A percentile compares a stretch with the other conserved stretches of the same genome.
Evolutionary conservation across 2,888 invertebrate genomes (phyloP).

Genomic region (Neoitamus cyanurus): DNA sequence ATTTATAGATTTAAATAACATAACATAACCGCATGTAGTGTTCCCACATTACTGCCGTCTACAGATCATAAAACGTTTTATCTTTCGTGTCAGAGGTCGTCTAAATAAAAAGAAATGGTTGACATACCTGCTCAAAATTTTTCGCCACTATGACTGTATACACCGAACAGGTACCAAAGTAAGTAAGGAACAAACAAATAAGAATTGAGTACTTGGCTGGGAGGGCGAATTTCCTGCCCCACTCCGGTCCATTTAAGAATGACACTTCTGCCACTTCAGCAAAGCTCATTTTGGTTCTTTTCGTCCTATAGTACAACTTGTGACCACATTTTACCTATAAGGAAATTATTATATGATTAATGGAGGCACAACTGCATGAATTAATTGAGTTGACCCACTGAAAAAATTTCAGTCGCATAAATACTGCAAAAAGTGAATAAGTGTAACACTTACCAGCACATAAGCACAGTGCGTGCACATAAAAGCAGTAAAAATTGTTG

Average conservation of each 20-base stretch:
- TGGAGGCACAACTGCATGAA: neutral
- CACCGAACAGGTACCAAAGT: conserved; percentile 97
- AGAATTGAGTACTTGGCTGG: conserved; percentile 62
- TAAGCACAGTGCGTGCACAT: conserved; percentile 96
- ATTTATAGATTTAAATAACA: neutral
- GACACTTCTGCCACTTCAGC: conserved; percentile 87
- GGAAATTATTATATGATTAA: neutral
- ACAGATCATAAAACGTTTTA: no score
- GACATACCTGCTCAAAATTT: conserved; percentile 76
- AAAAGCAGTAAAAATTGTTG: conserved; percentile 85
- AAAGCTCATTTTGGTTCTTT: conserved; percentile 82
- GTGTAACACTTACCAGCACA: conserved; percentile 75
- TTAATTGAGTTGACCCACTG: neutral
- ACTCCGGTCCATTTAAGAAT: conserved; percentile 80
- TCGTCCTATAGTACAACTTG: conserved; percentile 78
- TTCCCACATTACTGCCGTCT: no score
- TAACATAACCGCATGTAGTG: no score
- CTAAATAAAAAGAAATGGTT: neutral
- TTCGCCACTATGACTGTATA: conserved; percentile 93
- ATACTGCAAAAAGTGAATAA: neutral
- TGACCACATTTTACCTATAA: conserved; percentile 84
- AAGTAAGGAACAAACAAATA: conserved; percentile 81
- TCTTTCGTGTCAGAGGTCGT: no score
- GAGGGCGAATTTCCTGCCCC: conserved; percentile 73
- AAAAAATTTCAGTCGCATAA: neutral